These are phyloP conservation scores for Hippopotamyrus pictus DNA, from an alignment of 2,797 vertebrate species.

Conservation along the genomic window DNA sequence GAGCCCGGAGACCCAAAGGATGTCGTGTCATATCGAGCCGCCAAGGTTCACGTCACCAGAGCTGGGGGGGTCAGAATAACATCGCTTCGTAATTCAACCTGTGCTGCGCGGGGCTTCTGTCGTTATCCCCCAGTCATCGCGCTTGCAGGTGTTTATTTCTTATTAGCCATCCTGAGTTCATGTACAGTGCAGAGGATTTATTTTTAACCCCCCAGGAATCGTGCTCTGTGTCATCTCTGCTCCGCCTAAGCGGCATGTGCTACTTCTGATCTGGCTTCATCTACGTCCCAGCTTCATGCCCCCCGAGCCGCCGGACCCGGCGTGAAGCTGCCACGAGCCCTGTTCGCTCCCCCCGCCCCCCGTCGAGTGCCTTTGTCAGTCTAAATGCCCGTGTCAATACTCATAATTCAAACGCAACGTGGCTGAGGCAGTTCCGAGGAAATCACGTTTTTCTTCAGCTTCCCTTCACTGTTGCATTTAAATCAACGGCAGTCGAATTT, in stretches of 20 bases:
- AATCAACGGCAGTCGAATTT: neutral
- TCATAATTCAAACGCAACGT: neutral
- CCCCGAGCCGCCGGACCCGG: neutral
- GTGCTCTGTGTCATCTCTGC: neutral
- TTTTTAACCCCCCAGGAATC: neutral
- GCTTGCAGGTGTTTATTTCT: constrained; percentile 8
- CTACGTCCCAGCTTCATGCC: neutral
- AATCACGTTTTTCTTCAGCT: neutral
- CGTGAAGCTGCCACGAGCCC: neutral
- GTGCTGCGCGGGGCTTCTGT: neutral
- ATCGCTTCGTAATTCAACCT: neutral
- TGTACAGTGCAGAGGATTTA: neutral
- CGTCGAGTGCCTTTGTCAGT: neutral
- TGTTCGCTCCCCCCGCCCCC: neutral
- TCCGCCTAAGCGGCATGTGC: neutral
- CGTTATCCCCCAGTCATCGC: neutral
- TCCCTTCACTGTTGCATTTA: neutral
- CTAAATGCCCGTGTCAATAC: neutral
- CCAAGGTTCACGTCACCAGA: neutral
- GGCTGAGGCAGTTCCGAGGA: neutral
- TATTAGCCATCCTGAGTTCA: neutral
- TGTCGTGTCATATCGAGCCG: neutral
- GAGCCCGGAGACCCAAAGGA: neutral
- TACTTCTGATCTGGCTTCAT: neutral
- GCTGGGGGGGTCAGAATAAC: neutral